Conservation (phyloP, 2,888 invertebrate species). For the Macropis europaea region DNA sequence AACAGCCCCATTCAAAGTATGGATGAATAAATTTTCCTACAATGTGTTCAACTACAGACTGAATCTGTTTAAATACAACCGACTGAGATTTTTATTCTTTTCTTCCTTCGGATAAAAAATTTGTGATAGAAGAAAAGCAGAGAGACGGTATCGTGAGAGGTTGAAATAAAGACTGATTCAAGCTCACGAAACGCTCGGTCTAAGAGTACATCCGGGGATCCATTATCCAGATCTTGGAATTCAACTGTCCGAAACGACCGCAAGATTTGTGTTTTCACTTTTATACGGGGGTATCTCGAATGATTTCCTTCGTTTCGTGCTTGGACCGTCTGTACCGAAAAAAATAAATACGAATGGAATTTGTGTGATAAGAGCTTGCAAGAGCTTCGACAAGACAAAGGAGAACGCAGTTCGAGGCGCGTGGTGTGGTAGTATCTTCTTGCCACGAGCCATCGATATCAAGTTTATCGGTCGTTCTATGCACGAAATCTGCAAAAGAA, state of each 20-base stretch:
- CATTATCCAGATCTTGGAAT: constrained; percentile 76
- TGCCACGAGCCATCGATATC: constrained; percentile 27
- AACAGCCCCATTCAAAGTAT: too few relatives aligned
- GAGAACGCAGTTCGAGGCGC: not conserved
- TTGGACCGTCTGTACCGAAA: not conserved
- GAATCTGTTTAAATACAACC: too few relatives aligned
- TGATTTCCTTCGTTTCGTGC: not conserved
- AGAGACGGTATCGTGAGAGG: constrained; percentile 52
- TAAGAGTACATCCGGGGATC: constrained; percentile 77
- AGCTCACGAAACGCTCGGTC: constrained; percentile 74
- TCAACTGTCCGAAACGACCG: constrained; percentile 73
- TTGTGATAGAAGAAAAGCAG: not conserved
- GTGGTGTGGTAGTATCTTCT: not conserved
- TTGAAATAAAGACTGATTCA: constrained; percentile 58
- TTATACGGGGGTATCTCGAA: not conserved
- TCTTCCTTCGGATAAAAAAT: too few relatives aligned
- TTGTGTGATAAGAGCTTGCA: not conserved
- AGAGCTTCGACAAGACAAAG: not conserved
- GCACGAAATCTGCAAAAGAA: constrained; percentile 59
- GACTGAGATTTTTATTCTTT: too few relatives aligned
- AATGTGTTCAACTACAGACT: too few relatives aligned
- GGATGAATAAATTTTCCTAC: too few relatives aligned
- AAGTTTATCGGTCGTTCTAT: constrained; percentile 62
- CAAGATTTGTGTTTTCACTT: constrained; percentile 75
- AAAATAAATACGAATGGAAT: not conserved